phyloP scores from a whole-genome alignment of 2,797 vertebrate genomes.

The Sardinella longiceps region DNA sequence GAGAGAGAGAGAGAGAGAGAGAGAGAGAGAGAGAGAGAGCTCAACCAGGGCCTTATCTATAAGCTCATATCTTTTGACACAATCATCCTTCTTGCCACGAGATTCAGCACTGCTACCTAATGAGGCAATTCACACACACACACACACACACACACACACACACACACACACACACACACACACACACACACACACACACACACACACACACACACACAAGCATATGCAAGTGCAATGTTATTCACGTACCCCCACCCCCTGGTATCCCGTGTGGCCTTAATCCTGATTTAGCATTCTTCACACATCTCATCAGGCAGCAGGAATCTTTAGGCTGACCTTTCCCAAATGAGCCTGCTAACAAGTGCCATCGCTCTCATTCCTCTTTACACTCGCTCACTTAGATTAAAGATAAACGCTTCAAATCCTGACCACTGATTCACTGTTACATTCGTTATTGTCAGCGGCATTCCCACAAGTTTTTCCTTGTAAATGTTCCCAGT shows the following conservation, averaged over 20 bases:
- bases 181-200: not conserved
- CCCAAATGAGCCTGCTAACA: slow-evolving; percentile 29
- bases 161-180: slow-evolving; percentile 60
- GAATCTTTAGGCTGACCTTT: slow-evolving; percentile 48
- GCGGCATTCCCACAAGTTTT: not conserved
- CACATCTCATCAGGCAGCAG: slow-evolving; percentile 25
- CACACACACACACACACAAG: not conserved
- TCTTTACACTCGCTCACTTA: not conserved
- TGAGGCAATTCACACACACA: not conserved
- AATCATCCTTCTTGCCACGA: slow-evolving; percentile 5
- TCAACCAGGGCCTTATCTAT: not conserved
- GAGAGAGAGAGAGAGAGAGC: not conserved
- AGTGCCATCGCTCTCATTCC: not conserved
- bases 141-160: not conserved
- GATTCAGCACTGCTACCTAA: slow-evolving; percentile 16
- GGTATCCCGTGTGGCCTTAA: not conserved
- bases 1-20: not conserved
- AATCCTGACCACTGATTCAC: not conserved
- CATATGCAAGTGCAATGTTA: slow-evolving; percentile 4
- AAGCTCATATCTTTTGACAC: slow-evolving; percentile 17
- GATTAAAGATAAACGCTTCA: not conserved
- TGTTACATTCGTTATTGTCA: not conserved
- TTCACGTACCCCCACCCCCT: not conserved
- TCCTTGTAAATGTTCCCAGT: not conserved
- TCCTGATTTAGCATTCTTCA: slow-evolving; percentile 41